Evolutionary conservation across 2,113 vertebrate genomes (phyloP).

Genomic region (Seriola quinqueradiata): DNA sequence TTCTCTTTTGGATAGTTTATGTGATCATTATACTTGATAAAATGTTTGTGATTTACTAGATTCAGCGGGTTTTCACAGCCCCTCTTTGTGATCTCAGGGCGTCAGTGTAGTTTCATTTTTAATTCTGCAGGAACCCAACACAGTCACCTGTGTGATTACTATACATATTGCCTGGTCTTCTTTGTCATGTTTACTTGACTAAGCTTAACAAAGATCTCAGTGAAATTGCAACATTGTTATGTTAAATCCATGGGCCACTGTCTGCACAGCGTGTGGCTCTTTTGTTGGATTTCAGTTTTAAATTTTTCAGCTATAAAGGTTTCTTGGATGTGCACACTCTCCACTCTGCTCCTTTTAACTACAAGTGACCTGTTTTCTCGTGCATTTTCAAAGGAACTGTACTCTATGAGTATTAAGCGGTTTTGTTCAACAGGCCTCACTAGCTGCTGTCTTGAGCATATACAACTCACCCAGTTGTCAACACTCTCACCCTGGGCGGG

Average conservation of each 20-base stretch:
- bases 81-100: neutral
- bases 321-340: neutral
- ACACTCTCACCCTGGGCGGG: slow-evolving; percentile 57
- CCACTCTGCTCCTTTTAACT: neutral
- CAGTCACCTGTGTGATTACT: neutral
- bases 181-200: neutral
- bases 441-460: slow-evolving; percentile 48
- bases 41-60: neutral
- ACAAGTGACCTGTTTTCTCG: neutral
- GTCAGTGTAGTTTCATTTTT: neutral
- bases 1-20: neutral
- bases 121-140: neutral
- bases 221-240: neutral
- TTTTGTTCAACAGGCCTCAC: slow-evolving; percentile 34
- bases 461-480: slow-evolving; percentile 54
- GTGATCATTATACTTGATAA: neutral
- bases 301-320: neutral
- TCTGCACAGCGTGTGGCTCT: neutral
- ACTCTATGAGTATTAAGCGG: neutral
- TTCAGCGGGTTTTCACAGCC: neutral
- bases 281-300: neutral
- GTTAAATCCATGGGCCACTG: neutral
- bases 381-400: slow-evolving; percentile 17
- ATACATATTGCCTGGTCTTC: neutral
- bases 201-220: neutral